phyloP scores from a whole-genome alignment of 2,888 invertebrate genomes.

The Drepana falcataria region DNA sequence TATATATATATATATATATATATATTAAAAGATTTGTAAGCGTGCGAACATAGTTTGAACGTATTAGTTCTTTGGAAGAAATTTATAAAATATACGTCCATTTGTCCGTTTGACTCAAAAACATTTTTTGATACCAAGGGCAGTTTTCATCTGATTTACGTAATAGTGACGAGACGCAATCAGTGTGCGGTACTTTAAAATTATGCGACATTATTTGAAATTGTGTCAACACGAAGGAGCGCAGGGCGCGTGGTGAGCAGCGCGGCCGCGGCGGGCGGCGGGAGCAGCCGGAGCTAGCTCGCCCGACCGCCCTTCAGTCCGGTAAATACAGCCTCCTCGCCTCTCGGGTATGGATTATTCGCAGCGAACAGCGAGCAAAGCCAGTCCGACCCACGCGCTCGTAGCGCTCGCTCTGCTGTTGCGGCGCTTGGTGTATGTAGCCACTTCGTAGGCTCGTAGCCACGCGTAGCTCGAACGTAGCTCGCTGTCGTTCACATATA shows the following conservation, averaged over 20 bases:
- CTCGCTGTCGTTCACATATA: conserved; percentile 25
- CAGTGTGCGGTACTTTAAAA: conserved; percentile 42
- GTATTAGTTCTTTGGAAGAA: too few species aligned
- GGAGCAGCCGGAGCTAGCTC: conserved; percentile 51
- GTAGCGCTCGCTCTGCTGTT: conserved; percentile 46
- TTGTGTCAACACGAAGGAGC: conserved; percentile 69
- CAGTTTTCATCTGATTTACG: conserved; percentile 21
- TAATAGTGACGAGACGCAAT: conserved; percentile 37
- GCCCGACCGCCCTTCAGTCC: conserved; percentile 70
- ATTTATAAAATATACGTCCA: too few species aligned
- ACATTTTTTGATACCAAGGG: conserved; percentile 7
- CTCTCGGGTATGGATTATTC: conserved; percentile 75
- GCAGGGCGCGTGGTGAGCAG: conserved; percentile 30
- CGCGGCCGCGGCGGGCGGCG: conserved; percentile 38
- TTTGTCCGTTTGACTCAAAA: too few species aligned
- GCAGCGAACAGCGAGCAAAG: conserved; percentile 54
- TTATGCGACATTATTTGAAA: conserved; percentile 67
- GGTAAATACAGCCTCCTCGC: conserved; percentile 72
- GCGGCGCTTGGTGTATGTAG: conserved; percentile 26
- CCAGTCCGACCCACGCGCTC: conserved; percentile 69
- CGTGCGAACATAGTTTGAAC: too few species aligned
- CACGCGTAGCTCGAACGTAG: conserved; percentile 37
- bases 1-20: too few species aligned
- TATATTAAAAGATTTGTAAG: too few species aligned
- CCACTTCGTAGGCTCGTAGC: conserved; percentile 29